phyloP scores from a whole-genome alignment of 1,140 invertebrate genomes.

The Bombus waltoni region DNA sequence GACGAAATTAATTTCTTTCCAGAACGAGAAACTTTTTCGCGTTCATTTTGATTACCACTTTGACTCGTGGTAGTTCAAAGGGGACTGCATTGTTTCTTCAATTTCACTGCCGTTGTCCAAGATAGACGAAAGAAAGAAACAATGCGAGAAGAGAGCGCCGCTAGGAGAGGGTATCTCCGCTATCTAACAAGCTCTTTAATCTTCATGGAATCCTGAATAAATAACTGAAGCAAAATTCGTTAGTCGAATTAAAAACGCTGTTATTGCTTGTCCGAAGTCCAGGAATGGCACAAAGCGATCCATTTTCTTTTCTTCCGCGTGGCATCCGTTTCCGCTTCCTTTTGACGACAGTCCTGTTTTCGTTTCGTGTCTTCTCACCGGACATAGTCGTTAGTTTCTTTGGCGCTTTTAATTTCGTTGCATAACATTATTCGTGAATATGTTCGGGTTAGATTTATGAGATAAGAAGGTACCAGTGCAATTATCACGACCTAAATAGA shows the following conservation, averaged over 20 bases:
- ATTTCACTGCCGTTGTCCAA: constrained; percentile 7
- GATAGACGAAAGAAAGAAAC: background rate
- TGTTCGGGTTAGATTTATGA: too few species aligned
- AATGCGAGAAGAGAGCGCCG: background rate
- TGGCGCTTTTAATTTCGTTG: too few species aligned
- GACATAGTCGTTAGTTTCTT: too few species aligned
- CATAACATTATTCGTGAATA: too few species aligned
- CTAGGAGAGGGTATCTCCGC: background rate
- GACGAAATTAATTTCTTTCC: constrained; percentile 46
- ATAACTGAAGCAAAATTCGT: constrained; percentile 59
- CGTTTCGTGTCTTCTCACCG: too few species aligned
- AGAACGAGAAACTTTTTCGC: constrained; percentile 14
- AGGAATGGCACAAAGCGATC: background rate
- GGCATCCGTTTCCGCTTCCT: background rate
- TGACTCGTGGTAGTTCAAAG: constrained; percentile 12
- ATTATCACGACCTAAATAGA: too few species aligned
- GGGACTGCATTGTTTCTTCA: constrained; percentile 43
- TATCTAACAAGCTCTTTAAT: constrained; percentile 46
- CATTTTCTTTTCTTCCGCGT: constrained; percentile 4
- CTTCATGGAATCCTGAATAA: constrained; percentile 35
- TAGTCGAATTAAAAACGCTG: constrained; percentile 54
- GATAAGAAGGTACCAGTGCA: too few species aligned
- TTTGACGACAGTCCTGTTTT: background rate
- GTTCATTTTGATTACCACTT: constrained; percentile 53
- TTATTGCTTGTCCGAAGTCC: constrained; percentile 32